Conservation (phyloP, 2,797 vertebrate species). For the Characodon lateralis region DNA sequence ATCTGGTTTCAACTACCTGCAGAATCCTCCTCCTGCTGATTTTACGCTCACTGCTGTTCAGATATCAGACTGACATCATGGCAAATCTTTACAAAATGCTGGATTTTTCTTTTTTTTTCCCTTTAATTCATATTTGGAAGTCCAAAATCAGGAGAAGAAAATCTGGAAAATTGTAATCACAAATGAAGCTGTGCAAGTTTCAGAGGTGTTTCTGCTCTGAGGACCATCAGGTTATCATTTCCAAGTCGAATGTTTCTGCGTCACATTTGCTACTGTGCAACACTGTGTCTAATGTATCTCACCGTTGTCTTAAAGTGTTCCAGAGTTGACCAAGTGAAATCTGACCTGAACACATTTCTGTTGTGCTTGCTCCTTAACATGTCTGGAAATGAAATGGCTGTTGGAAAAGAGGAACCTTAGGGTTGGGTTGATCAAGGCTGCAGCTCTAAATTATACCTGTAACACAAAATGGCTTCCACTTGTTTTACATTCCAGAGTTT, state of each 20-base stretch:
- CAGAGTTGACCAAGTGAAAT: constrained; percentile 29
- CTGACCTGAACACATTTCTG: constrained; percentile 20
- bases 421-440: not conserved
- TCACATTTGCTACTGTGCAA: constrained; percentile 13
- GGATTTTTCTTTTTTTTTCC: not conserved
- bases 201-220: not conserved
- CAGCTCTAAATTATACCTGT: constrained; percentile 39
- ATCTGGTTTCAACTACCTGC: too few relatives aligned
- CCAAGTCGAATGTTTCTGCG: constrained; percentile 10
- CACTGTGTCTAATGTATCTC: constrained; percentile 28
- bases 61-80: not conserved
- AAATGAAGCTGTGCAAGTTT: not conserved
- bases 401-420: not conserved
- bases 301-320: constrained; percentile 64
- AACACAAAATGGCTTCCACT: constrained; percentile 64
- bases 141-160: not conserved
- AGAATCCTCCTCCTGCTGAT: not conserved
- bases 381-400: constrained; percentile 38
- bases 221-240: not conserved
- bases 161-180: not conserved
- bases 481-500: constrained; percentile 84
- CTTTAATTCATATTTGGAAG: not conserved
- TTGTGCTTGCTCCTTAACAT: constrained; percentile 13
- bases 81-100: not conserved
- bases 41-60: not conserved